Evolutionary conservation across 2,797 vertebrate species (phyloP), one percentile per base, ranked within the genome.

Genomic region (Halcyon badia): DNA sequence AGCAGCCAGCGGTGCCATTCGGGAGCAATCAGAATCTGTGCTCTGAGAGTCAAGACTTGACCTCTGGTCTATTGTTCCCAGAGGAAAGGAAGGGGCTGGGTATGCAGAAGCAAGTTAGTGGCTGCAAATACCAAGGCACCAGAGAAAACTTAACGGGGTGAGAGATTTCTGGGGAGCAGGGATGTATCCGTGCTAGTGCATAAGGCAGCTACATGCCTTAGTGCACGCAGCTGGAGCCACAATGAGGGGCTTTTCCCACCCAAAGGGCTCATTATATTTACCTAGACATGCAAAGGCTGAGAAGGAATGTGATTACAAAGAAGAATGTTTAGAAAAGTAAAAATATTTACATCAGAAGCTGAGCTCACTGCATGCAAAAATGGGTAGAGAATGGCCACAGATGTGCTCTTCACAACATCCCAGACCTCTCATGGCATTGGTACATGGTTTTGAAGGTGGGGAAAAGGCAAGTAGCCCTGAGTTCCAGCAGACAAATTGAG

Each of bases 1-100:
- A 69, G 70, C 58, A 79, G 62, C 25, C 39, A 95, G 73, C 22
- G 41, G 48, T 20, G 60, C 31, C 48, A 44, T 73, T 14, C 66
- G 48, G 83, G 77, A 96, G n/a, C 39, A 93, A 92, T 82, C 79
- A 72, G 64, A 77, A 87, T 52, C 73, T 73, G 33, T 83, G 51
- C 64, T 66, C 15, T 19, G n/a, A 69, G 65, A 72, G 33, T 6
- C 14, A 79, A 72, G 66, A 66, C 18, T 84, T 6, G 4, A 66
- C 62, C 58, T 93, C 77, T 81, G 31, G 26, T 58, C 70, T 73
- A 1, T 20, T 66, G 42, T 46, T 95, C 86, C 51, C 86, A 88
- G 69, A 86, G 61, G 37, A 75, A 12, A 60, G 17, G 48, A 81
- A 81, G 90, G 37, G 37, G 71, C 19, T 46, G 52, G 17, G 14